These are phyloP conservation scores for Nephrocerus scutellatus DNA, from an alignment of 2,888 invertebrate species.

Conservation along the genomic window DNA sequence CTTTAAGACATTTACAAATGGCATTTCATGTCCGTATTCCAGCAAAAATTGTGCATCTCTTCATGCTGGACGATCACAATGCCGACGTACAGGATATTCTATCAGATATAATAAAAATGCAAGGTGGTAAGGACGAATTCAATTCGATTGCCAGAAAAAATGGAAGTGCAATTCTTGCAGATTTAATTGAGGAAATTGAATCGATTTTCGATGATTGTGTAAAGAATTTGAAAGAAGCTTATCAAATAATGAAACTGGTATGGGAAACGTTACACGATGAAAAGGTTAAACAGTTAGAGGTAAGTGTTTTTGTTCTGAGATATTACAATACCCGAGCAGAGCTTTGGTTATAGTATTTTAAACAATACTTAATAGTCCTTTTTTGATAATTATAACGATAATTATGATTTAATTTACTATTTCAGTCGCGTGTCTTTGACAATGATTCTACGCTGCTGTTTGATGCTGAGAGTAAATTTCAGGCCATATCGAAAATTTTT, in stretches of 20 bases:
- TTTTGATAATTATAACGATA: conserved; percentile 20
- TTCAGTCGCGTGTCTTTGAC: too few species aligned
- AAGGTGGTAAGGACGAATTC: too few species aligned
- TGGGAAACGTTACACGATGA: conserved; percentile 9
- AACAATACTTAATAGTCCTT: too few species aligned
- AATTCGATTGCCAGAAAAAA: too few species aligned
- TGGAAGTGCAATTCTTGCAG: too few species aligned
- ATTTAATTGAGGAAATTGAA: conserved; percentile 10
- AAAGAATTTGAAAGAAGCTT: conserved; percentile 6
- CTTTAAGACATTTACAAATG: conserved; percentile 10
- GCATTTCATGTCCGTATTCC: conserved; percentile 17
- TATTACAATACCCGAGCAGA: too few species aligned
- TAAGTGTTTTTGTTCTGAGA: too few species aligned
- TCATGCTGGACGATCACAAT: conserved; percentile 20
- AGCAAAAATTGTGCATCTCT: conserved; percentile 19
- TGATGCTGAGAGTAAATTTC: conserved; percentile 3
- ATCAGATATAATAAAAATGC: too few species aligned
- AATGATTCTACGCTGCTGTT: not conserved
- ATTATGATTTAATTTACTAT: too few species aligned
- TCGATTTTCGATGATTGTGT: conserved; percentile 17
- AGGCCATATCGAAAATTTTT: conserved; percentile 14
- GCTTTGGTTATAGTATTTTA: too few species aligned
- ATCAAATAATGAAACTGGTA: conserved; percentile 4
- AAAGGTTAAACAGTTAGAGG: conserved; percentile 16
- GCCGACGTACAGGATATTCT: too few species aligned